Conservation (phyloP, 2,888 invertebrate species). For the Conistra vaccinii region DNA sequence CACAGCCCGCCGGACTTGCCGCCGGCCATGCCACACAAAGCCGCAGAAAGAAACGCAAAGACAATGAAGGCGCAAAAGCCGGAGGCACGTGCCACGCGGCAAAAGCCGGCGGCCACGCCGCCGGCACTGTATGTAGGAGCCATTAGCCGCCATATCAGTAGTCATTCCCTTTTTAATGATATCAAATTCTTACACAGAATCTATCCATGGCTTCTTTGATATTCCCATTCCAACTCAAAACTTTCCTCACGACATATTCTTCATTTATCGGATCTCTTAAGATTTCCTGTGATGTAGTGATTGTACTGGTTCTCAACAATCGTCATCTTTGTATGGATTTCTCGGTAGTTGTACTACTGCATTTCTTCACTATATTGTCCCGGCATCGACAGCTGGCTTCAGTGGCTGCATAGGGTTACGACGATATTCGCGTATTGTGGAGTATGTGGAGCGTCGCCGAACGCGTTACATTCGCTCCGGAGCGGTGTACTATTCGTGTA, state of each 20-base stretch:
- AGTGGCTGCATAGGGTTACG: neutral
- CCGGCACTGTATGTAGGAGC: too few species aligned
- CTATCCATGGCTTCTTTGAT: neutral
- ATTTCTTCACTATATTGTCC: neutral
- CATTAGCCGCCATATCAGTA: too few species aligned
- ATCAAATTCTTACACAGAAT: neutral
- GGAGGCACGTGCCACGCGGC: too few species aligned
- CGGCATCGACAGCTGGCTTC: neutral
- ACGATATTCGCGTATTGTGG: slow-evolving; percentile 24
- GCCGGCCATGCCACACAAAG: too few species aligned
- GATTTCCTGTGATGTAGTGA: neutral
- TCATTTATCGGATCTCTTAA: too few species aligned
- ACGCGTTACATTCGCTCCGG: slow-evolving; percentile 12
- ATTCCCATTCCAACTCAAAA: neutral
- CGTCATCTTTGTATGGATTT: neutral
- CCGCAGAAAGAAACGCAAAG: too few species aligned
- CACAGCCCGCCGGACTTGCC: too few species aligned
- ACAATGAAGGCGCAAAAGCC: too few species aligned
- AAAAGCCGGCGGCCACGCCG: too few species aligned
- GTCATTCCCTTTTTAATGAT: neutral
- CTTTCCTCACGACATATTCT: neutral
- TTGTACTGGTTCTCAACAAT: too few species aligned
- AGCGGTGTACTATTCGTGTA: neutral
- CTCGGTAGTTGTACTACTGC: neutral
- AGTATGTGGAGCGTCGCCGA: slow-evolving; percentile 48